Evolutionary conservation across 2,888 invertebrate species (phyloP).

Genomic region (Drosophila testacea): DNA sequence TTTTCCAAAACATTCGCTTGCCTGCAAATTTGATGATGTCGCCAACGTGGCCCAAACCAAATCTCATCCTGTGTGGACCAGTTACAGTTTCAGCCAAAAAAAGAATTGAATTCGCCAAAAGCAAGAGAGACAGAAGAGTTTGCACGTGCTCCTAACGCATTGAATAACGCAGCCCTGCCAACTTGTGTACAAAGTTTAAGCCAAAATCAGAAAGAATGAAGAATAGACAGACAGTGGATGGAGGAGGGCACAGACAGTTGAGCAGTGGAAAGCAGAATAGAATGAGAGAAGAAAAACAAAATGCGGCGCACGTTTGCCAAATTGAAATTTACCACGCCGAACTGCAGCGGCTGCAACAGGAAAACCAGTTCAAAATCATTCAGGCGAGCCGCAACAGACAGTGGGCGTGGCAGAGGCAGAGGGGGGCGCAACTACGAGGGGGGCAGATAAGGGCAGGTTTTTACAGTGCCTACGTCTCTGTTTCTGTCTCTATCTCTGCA

Average conservation of each 20-base stretch:
- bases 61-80: slow-evolving; percentile 8
- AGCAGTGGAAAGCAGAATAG: background rate
- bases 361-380: slow-evolving; percentile 39
- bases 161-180: slow-evolving; percentile 38
- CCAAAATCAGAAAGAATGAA: slow-evolving; percentile 17
- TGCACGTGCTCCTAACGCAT: slow-evolving; percentile 60
- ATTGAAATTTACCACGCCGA: slow-evolving; percentile 65
- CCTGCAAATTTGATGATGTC: slow-evolving; percentile 59
- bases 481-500: background rate
- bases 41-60: slow-evolving; percentile 16
- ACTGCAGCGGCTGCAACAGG: slow-evolving; percentile 35
- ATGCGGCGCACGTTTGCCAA: slow-evolving; percentile 66
- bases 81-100: slow-evolving; percentile 13
- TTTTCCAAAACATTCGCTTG: slow-evolving; percentile 42
- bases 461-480: background rate
- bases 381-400: slow-evolving; percentile 40
- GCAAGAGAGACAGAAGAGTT: background rate
- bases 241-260: background rate
- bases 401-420: background rate
- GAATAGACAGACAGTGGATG: background rate
- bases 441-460: slow-evolving; percentile 13
- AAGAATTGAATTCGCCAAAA: slow-evolving; percentile 38
- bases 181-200: slow-evolving; percentile 32
- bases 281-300: slow-evolving; percentile 17
- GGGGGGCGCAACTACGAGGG: slow-evolving; percentile 30